Evolutionary conservation across 2,113 vertebrate species (phyloP).

Genomic region (Gavia stellata): DNA sequence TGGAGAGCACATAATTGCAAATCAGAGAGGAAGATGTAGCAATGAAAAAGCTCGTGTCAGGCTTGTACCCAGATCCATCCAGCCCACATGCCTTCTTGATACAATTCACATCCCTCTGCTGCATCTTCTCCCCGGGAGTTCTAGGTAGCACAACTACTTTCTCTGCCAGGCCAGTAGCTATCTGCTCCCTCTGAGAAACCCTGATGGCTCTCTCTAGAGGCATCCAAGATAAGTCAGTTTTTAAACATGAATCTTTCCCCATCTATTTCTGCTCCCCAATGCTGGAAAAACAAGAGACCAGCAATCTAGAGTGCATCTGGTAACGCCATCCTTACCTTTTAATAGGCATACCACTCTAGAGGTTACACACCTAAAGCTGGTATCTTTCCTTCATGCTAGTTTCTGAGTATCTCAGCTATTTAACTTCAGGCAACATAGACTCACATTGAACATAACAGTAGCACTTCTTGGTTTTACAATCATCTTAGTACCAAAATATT

Average conservation of each 20-base stretch:
- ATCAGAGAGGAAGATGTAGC: not conserved
- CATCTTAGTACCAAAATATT: not conserved
- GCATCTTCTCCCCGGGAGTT: not conserved
- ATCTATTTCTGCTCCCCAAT: not conserved
- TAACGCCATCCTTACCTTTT: not conserved
- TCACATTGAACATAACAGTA: not conserved
- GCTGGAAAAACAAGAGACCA: not conserved
- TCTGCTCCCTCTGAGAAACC: not conserved
- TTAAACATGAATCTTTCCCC: not conserved
- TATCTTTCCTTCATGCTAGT: not conserved
- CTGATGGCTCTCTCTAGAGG: not conserved
- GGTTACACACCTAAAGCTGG: not conserved
- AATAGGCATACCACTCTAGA: not conserved
- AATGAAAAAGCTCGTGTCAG: not conserved
- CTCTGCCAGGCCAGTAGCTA: not conserved
- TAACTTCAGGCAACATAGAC: not conserved
- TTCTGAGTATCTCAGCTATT: not conserved
- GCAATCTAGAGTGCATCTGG: not conserved
- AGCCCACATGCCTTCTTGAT: not conserved
- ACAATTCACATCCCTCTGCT: not conserved
- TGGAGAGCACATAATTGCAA: not conserved
- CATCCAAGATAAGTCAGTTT: not conserved
- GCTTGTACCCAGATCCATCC: not conserved
- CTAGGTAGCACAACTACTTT: not conserved
- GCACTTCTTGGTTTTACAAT: not conserved